Base-by-base conservation (phyloP, 2,888 invertebrate genomes). In the Sinhomidia bicolor region DNA sequence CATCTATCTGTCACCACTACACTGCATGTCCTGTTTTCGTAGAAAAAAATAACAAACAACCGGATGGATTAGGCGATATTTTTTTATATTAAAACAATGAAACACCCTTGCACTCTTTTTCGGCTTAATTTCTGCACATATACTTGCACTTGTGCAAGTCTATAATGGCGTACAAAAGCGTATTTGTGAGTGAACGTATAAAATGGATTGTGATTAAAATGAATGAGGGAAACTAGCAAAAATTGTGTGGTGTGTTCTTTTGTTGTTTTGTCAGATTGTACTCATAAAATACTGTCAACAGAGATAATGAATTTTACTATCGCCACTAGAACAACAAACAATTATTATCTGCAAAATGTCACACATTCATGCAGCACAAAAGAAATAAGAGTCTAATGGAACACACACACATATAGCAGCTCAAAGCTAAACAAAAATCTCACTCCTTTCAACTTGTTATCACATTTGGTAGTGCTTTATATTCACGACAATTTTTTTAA, bases 241-340 rank as follows among this genome's bases (percentile, higher is more conserved):
- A 32, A n/a, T 32, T 29, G 4, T n/a, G 51, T 36, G 36, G 3
- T 36, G 3, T 26, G 23, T 60, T 20, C 26, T 36, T 36, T 51
- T 51, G n/a, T 57, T 4, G 0, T 20, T 20, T 57, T 3, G 17
- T 20, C 68, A 17, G 41, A n/a, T 20, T 62, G 62, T 62, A 29
- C 65, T 65, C 65, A 36, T 65, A 36, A 65, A 65, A 65, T 65
- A 71, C 68, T 71, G 41, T 9, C 68, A 71, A 71, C 5, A 47
- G 32, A n/a, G 41, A 41, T 71, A 17, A 71, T 17, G 17, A 65
- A n/a, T 68, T 71, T 4, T 12, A 20, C 68, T 71, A 71, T 71
- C 68, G n/a, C 41, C 41, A 41, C 41, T 71, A 17, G 41, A 20
- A n/a, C 17, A 41, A 41, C 68, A 71, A 41, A 20, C 41, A 71